These are phyloP conservation scores for Alloscopus bannaensis DNA, from an alignment of 2,888 invertebrate genomes.

Conservation along the genomic window DNA sequence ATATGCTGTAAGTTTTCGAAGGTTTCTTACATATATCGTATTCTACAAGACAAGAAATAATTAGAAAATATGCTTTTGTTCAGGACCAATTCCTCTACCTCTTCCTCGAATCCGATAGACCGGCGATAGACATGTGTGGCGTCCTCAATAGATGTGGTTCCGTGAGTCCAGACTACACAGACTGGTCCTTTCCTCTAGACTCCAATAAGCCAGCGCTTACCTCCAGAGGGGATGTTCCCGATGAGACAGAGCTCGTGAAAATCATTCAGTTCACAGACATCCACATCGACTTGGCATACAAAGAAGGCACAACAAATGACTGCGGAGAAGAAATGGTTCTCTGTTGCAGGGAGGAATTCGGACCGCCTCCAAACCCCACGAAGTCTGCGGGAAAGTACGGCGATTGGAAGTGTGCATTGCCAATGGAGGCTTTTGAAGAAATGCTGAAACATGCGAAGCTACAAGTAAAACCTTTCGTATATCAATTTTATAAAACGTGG, in stretches of 20 bases:
- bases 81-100: conserved; percentile 81
- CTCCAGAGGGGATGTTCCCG: neutral
- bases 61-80: conserved; percentile 73
- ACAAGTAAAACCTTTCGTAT: conserved; percentile 85
- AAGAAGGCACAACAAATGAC: conserved; percentile 91
- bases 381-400: conserved; percentile 96
- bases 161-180: conserved; percentile 32
- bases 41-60: too few species aligned
- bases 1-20: conserved; percentile 60
- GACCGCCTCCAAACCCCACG: conserved; percentile 83
- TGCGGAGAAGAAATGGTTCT: conserved; percentile 88
- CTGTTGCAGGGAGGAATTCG: conserved; percentile 91
- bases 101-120: conserved; percentile 77
- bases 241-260: conserved; percentile 81
- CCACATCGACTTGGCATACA: conserved; percentile 95
- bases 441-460: conserved; percentile 92
- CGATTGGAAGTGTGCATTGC: conserved; percentile 95
- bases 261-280: conserved; percentile 98
- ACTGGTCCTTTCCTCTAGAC: conserved; percentile 59
- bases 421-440: conserved; percentile 91
- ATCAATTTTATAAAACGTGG: neutral
- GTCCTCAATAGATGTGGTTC: conserved; percentile 74
- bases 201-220: conserved; percentile 42
- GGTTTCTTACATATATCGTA: neutral
- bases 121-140: conserved; percentile 79